A percentile compares a stretch with the other conserved stretches of the same genome.
Conservation (phyloP, 2,888 invertebrate species). For the Xanthostigma xanthostigma region DNA sequence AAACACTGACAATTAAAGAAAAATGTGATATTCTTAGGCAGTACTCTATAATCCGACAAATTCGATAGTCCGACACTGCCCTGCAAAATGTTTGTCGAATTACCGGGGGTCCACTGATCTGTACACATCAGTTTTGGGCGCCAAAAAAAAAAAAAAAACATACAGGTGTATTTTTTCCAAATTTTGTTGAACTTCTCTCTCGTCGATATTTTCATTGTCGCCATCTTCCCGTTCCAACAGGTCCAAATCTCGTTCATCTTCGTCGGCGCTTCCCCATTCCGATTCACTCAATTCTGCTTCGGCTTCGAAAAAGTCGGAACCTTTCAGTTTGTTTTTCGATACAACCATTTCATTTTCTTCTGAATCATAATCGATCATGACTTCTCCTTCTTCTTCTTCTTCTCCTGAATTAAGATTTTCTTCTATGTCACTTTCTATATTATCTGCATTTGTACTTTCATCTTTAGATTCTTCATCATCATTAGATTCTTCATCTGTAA, state of each 20-base stretch:
- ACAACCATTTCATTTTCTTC: conserved; percentile 60
- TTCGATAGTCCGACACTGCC: too few relatives aligned
- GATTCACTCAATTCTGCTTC: conserved; percentile 89
- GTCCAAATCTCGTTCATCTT: conserved; percentile 69
- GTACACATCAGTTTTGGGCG: too few relatives aligned
- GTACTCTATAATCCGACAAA: too few relatives aligned
- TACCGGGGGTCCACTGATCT: too few relatives aligned
- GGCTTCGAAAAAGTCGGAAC: conserved; percentile 65
- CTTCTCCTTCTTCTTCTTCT: conserved; percentile 25
- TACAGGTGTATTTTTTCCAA: conserved; percentile 76
- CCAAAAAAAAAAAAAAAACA: conserved; percentile 24
- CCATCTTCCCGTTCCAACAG: conserved; percentile 70
- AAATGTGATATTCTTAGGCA: too few relatives aligned
- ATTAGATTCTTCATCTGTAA: conserved; percentile 20
- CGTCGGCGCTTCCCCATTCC: conserved; percentile 79
- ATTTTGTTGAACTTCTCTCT: conserved; percentile 60
- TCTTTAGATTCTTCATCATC: conserved; percentile 23
- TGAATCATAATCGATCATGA: conserved; percentile 57
- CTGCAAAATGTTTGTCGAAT: too few relatives aligned
- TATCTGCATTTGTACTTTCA: conserved; percentile 16
- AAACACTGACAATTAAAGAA: too few relatives aligned
- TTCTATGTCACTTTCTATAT: conserved; percentile 17
- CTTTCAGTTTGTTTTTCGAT: conserved; percentile 21
- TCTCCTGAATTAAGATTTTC: conserved; percentile 20
- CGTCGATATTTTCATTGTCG: conserved; percentile 70